Evolutionary conservation across 2,888 invertebrate genomes (phyloP).

Genomic region (Drosophila lutescens): DNA sequence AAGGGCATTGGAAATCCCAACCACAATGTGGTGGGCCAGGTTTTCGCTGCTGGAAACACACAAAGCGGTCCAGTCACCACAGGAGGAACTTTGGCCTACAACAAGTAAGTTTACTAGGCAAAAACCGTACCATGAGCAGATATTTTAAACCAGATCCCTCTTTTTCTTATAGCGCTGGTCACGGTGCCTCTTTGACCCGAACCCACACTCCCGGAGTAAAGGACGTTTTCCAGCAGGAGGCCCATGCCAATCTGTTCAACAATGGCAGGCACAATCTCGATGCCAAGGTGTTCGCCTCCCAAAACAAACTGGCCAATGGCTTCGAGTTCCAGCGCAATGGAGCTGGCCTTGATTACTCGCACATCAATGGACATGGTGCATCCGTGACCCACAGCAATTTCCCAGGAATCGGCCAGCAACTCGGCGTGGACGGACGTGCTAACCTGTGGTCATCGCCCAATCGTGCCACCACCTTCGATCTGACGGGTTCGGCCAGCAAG

Average conservation of each 20-base stretch:
- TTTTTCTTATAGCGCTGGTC: conserved; percentile 30
- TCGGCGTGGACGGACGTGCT: conserved; percentile 63
- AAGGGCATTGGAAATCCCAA: conserved; percentile 74
- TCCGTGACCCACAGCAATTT: conserved; percentile 72
- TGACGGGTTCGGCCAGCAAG: conserved; percentile 65
- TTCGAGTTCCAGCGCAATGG: conserved; percentile 80
- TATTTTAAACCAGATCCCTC: background rate
- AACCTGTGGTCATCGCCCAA: conserved; percentile 69
- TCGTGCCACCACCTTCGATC: conserved; percentile 66
- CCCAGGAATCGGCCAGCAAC: conserved; percentile 73
- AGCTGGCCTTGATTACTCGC: conserved; percentile 74
- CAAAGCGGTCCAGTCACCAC: conserved; percentile 62
- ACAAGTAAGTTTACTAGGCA: conserved; percentile 24
- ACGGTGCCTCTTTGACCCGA: conserved; percentile 64
- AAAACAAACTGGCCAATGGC: conserved; percentile 79
- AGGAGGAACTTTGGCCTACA: conserved; percentile 65
- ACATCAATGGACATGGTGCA: conserved; percentile 76
- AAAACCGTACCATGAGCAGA: background rate
- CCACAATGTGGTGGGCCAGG: conserved; percentile 74
- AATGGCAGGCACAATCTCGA: conserved; percentile 71
- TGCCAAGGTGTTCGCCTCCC: conserved; percentile 77
- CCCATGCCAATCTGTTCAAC: conserved; percentile 73
- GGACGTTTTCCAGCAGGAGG: conserved; percentile 64
- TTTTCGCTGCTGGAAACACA: conserved; percentile 69
- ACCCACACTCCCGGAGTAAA: conserved; percentile 67